Percentiles rank a stretch among this genome's conserved stretches.
These are phyloP conservation scores for Drosophila leontia DNA, from an alignment of 1,140 invertebrate genomes.

Conservation along the genomic window DNA sequence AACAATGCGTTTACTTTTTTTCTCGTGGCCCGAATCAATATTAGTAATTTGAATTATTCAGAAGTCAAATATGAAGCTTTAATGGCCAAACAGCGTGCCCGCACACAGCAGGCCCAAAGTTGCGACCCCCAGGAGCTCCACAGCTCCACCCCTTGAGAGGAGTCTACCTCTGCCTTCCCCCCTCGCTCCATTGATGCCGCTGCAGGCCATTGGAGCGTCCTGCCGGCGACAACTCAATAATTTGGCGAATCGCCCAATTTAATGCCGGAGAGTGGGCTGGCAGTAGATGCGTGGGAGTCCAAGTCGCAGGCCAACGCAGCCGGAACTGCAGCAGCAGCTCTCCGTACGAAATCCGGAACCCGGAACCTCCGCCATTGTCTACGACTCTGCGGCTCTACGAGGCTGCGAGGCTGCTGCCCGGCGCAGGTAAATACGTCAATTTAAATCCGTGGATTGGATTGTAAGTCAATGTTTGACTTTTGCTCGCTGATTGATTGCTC, in stretches of 20 bases:
- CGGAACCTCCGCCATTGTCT: slow-evolving; percentile 66
- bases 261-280: slow-evolving; percentile 42
- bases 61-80: slow-evolving; percentile 85
- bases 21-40: slow-evolving; percentile 83
- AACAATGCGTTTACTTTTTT: slow-evolving; percentile 77
- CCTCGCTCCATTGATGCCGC: slow-evolving; percentile 4
- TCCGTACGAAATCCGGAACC: slow-evolving; percentile 8
- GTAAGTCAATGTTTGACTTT: slow-evolving; percentile 85
- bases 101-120: slow-evolving; percentile 41
- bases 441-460: slow-evolving; percentile 84
- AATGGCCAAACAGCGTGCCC: slow-evolving; percentile 84
- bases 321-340: slow-evolving; percentile 16
- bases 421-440: slow-evolving; percentile 80
- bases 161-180: background rate
- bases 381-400: slow-evolving; percentile 38
- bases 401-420: slow-evolving; percentile 7
- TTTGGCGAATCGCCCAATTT: slow-evolving; percentile 82
- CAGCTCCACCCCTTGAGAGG: background rate
- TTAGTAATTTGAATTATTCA: slow-evolving; percentile 85
- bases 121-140: slow-evolving; percentile 19
- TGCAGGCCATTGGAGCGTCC: slow-evolving; percentile 58
- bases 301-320: slow-evolving; percentile 41
- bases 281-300: slow-evolving; percentile 4
- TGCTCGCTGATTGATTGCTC: slow-evolving; percentile 85
- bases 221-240: slow-evolving; percentile 77